Percentiles rank a stretch among this genome's conserved stretches.
Evolutionary conservation across 2,113 vertebrate species (phyloP).

Genomic region (Grus americana): DNA sequence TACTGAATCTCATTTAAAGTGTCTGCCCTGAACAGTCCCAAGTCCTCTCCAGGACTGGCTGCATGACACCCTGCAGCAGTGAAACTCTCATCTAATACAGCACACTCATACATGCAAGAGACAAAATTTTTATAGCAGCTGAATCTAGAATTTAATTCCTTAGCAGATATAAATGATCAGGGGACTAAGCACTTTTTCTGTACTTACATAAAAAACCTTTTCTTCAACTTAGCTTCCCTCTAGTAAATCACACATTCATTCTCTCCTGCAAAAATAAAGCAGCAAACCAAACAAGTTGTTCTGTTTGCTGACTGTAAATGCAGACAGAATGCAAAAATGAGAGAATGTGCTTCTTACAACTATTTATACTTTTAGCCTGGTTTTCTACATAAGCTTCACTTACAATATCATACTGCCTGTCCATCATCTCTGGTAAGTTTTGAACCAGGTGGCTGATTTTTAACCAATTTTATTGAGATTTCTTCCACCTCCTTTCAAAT

Average conservation of each 20-base stretch:
- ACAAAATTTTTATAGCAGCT: neutral
- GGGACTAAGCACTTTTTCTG: conserved; percentile 12
- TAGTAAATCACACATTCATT: conserved; percentile 21
- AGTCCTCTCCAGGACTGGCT: neutral
- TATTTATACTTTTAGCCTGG: neutral
- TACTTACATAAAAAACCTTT: conserved; percentile 29
- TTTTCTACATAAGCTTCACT: neutral
- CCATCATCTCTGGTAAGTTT: neutral
- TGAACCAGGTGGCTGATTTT: neutral
- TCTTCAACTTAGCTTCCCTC: neutral
- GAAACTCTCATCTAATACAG: neutral
- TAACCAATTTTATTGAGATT: neutral
- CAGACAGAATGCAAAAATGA: neutral
- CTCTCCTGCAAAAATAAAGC: neutral
- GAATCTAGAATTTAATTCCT: conserved; percentile 11
- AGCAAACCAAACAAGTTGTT: neutral
- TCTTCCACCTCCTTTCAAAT: neutral
- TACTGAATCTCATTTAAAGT: neutral
- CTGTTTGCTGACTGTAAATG: neutral
- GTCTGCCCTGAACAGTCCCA: neutral
- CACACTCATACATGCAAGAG: neutral
- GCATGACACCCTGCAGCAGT: neutral
- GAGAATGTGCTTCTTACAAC: neutral
- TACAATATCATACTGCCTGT: neutral
- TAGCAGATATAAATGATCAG: conserved; percentile 9